Evolutionary conservation across 2,113 vertebrate species (phyloP).

Genomic region (Psilopsiagon aymara): DNA sequence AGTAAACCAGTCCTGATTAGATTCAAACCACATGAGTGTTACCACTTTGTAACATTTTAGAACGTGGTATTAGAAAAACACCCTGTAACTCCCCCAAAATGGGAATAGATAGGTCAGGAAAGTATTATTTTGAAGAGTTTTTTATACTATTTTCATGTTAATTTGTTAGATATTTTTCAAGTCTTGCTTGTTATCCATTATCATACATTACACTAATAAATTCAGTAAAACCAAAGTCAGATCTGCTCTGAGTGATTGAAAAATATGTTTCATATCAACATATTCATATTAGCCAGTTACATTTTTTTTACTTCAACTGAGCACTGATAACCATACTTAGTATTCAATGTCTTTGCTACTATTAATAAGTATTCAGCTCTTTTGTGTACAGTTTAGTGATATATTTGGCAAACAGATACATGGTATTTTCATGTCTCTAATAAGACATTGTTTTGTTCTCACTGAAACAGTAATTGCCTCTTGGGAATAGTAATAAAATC

Average conservation of each 20-base stretch:
- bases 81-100: rapidly evolving
- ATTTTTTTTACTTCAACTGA: not conserved
- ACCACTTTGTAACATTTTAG: not conserved
- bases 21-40: not conserved
- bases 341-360: slow-evolving; percentile 29
- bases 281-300: not conserved
- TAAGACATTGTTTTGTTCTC: slow-evolving; percentile 33
- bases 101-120: not conserved
- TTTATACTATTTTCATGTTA: not conserved
- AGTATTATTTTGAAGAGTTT: not conserved
- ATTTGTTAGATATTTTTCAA: not conserved
- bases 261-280: not conserved
- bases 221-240: not conserved
- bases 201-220: not conserved
- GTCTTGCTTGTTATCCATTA: not conserved
- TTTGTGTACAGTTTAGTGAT: slow-evolving; percentile 15
- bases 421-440: slow-evolving; percentile 25
- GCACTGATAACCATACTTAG: not conserved
- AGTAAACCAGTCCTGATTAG: not conserved
- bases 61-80: not conserved
- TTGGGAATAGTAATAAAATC: slow-evolving; percentile 54
- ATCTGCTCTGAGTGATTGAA: not conserved
- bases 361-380: slow-evolving; percentile 42
- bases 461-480: slow-evolving; percentile 51
- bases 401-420: slow-evolving; percentile 50